These are phyloP conservation scores for Margarornis squamiger DNA, from an alignment of 2,797 vertebrate genomes.

Conservation along the genomic window DNA sequence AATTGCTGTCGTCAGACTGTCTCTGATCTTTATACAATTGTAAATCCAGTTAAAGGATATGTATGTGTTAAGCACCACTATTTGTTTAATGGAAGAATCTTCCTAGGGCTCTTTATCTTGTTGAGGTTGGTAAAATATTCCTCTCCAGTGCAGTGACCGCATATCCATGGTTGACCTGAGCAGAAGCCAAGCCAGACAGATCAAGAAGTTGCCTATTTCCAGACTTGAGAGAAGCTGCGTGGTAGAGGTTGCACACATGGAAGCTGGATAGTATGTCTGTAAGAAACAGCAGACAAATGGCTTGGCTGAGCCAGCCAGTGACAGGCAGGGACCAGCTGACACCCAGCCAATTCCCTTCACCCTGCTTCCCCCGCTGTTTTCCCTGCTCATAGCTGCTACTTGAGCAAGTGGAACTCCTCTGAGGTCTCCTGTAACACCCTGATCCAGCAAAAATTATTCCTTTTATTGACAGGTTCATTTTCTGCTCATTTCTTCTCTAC, in stretches of 20 bases:
- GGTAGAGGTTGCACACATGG: neutral
- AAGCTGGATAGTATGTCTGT: neutral
- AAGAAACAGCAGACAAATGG: neutral
- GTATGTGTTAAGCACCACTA: neutral
- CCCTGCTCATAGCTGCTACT: accelerated
- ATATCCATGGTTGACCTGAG: neutral
- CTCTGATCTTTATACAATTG: neutral
- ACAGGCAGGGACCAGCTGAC: neutral
- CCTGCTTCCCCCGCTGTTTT: neutral
- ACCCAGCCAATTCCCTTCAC: neutral
- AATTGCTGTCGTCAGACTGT: neutral
- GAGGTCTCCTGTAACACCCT: neutral
- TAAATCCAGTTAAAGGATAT: neutral
- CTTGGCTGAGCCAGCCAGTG: neutral
- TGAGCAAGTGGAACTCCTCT: neutral
- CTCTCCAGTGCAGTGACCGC: neutral
- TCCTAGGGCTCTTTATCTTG: neutral
- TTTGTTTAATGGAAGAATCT: neutral
- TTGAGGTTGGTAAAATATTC: neutral
- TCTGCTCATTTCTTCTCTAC: neutral
- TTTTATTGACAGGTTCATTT: neutral
- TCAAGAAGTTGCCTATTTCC: neutral
- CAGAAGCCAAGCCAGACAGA: neutral
- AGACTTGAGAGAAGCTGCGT: accelerated
- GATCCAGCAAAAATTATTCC: neutral